Evolutionary conservation across 2,797 vertebrate genomes (phyloP), one percentile per base, ranked within the genome.

Genomic region (Naso thynnoides): DNA sequence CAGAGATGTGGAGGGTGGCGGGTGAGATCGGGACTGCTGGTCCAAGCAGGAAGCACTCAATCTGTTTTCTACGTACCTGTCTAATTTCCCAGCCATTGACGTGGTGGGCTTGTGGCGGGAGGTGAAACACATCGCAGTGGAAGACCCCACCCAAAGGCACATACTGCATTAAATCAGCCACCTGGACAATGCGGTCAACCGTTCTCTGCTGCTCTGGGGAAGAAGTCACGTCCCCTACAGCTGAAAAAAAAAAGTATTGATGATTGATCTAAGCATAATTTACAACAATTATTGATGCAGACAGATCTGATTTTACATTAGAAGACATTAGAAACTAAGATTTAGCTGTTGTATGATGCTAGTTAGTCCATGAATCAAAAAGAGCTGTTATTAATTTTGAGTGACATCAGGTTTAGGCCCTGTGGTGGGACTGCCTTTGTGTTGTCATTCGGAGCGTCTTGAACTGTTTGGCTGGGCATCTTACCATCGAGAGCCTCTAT

Each of bases 111-210:
- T 97, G 97, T 0, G 95, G 95, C 0, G 96, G 97, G 26, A 99
- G 91, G 56, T 84, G 85, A 77, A 97, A 94, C 0, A 87, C 81
- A 0, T 96, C 88, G 0, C 93, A 95, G 76, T 95, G 95, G 83
- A 94, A 96, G 65, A 98, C 92, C 0, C 98, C 97, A 0, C 98
- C 97, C 81, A 99, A 67, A 0, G 93, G 87, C 0, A 84, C 89
- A 85, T 95, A 96, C 61, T 93, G 94, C 52, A 83, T 89, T 84
- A 96, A 44, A 82, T 99, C 96, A 62, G 96, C 93, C 6, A 89
- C 50, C 21, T 80, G 65, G 5, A 65, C 36, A 3, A 18, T 6
- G 4, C 1, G 0, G 0, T 63, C 41, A 3, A 27, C 50, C 8
- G 19, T 24, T 2, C 21, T 19, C 2, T 2, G n/a, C 55, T 72